Evolutionary conservation across 2,888 invertebrate genomes (phyloP).

Genomic region (Nomada fabriciana): DNA sequence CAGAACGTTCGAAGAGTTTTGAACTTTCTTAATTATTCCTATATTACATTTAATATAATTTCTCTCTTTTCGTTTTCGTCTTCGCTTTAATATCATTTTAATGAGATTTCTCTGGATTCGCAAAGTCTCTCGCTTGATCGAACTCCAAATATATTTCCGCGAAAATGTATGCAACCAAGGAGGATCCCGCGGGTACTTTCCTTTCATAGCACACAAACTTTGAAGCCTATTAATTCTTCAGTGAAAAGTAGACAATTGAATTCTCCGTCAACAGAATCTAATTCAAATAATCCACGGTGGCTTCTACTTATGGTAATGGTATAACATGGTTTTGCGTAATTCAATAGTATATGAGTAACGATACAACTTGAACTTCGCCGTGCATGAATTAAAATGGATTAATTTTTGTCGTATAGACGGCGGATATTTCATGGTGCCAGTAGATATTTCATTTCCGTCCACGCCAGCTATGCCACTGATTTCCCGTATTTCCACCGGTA

Average conservation of each 20-base stretch:
- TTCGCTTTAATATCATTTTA: background rate
- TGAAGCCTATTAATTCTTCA: background rate
- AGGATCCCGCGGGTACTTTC: background rate
- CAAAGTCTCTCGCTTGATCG: background rate
- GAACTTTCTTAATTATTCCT: no score
- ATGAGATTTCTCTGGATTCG: background rate
- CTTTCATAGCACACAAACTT: background rate
- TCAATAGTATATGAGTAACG: no score
- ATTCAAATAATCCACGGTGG: background rate
- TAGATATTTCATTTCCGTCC: constrained; percentile 17
- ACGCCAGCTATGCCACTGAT: background rate
- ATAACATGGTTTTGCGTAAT: no score
- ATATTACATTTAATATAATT: background rate
- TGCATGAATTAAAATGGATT: background rate
- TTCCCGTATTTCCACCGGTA: background rate
- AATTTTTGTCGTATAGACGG: background rate
- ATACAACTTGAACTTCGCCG: no score
- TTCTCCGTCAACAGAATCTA: constrained; percentile 13
- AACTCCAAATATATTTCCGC: constrained; percentile 1
- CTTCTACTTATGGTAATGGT: no score
- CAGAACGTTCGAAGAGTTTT: background rate
- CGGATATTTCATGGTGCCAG: constrained; percentile 10
- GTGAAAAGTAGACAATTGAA: background rate
- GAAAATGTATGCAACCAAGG: background rate
- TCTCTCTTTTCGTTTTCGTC: background rate